Evolutionary conservation across 35 echinoderm and acorn worm genomes (phyloP).

Genomic region (Ophioderma brevispina): DNA sequence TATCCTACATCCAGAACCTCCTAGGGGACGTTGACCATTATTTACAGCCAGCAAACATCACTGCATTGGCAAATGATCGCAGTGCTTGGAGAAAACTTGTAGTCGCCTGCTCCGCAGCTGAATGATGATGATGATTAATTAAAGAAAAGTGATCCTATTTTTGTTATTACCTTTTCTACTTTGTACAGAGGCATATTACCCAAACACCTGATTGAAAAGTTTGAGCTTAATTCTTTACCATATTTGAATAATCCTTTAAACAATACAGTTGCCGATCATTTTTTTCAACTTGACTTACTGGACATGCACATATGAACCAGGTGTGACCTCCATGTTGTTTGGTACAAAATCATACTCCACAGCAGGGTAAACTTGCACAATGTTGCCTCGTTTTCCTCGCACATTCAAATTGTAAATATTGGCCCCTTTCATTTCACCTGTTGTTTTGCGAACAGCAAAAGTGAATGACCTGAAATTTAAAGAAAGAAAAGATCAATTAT

Average conservation of each 20-base stretch:
- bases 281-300: slow-evolving; percentile 82
- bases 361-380: slow-evolving; percentile 93
- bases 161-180: slow-evolving; percentile 26
- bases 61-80: too few species aligned
- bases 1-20: too few species aligned
- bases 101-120: too few species aligned
- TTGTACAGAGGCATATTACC: too few species aligned
- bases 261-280: neutral
- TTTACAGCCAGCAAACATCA: too few species aligned
- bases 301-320: slow-evolving; percentile 71
- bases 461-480: slow-evolving; percentile 90
- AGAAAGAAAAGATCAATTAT: too few species aligned
- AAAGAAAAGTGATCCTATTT: too few species aligned
- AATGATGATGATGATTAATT: too few species aligned
- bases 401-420: slow-evolving; percentile 85
- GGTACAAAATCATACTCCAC: slow-evolving; percentile 98
- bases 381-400: slow-evolving; percentile 94
- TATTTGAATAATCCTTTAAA: neutral
- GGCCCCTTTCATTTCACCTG: slow-evolving; percentile 24
- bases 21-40: too few species aligned
- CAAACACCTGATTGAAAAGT: too few species aligned
- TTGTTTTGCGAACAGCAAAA: slow-evolving; percentile 66
- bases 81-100: too few species aligned
- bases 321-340: slow-evolving; percentile 58
- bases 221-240: too few species aligned